Percentiles rank a stretch among this genome's conserved stretches.
Conservation (phyloP, 1,140 invertebrate genomes). For the Monochamus saltuarius region DNA sequence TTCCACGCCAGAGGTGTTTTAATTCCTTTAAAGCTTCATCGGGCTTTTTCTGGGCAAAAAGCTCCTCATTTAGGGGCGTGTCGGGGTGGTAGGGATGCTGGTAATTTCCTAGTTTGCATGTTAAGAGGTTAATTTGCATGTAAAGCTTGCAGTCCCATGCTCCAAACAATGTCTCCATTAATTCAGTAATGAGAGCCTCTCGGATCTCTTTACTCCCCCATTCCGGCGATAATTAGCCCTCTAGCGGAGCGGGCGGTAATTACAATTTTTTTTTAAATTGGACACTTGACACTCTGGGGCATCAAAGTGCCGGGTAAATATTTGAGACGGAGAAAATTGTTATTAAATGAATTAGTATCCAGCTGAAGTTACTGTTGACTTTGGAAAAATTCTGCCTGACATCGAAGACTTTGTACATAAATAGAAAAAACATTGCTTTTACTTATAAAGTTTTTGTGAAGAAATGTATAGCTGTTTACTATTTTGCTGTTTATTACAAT, state of each 20-base stretch:
- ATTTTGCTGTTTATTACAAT: no score
- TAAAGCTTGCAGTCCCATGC: conserved; percentile 37
- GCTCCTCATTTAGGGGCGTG: neutral
- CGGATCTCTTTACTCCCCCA: conserved; percentile 24
- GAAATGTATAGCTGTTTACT: no score
- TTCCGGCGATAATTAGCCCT: conserved; percentile 16
- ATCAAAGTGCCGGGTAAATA: neutral
- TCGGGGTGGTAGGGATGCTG: conserved; percentile 31
- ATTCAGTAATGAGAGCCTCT: conserved; percentile 40
- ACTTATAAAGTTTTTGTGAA: no score
- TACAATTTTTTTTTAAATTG: conserved; percentile 15
- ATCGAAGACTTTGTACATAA: no score
- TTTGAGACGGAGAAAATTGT: no score
- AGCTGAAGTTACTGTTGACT: no score
- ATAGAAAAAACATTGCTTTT: no score
- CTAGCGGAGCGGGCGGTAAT: conserved; percentile 6
- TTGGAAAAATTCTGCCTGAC: no score
- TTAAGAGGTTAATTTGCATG: conserved; percentile 46
- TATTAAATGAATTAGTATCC: no score
- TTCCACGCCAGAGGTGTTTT: neutral
- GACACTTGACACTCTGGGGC: neutral
- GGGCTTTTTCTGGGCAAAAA: neutral
- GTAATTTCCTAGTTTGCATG: conserved; percentile 46
- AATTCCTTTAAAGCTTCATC: neutral
- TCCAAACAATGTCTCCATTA: conserved; percentile 46